Conservation (phyloP, 2,113 vertebrate species). For the Uria lomvia region DNA sequence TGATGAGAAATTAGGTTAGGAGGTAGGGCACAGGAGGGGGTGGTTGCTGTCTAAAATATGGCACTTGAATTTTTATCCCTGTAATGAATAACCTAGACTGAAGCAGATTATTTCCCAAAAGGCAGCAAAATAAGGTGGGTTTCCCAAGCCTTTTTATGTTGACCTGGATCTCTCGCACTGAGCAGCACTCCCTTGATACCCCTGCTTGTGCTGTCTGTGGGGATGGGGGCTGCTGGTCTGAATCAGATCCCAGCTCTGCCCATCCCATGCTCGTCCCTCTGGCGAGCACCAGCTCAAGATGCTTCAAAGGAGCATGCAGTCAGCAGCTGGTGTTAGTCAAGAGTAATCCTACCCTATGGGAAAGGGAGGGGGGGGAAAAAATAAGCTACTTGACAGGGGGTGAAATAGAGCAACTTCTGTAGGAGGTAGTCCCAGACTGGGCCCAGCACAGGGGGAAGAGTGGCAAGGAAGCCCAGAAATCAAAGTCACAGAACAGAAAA, state of each 20-base stretch:
- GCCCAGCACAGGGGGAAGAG: neutral
- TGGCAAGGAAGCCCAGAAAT: neutral
- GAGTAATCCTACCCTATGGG: neutral
- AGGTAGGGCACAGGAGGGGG: neutral
- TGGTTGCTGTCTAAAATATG: neutral
- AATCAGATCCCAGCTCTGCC: neutral
- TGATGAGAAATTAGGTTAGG: neutral
- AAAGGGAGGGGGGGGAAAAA: fast-evolving
- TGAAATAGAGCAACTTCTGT: neutral
- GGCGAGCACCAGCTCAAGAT: neutral
- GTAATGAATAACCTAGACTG: neutral
- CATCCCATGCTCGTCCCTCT: neutral
- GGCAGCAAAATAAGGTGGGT: neutral
- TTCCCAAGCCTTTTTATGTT: neutral
- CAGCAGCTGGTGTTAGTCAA: neutral
- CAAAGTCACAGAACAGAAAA: neutral
- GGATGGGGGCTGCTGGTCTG: neutral
- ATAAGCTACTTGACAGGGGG: neutral
- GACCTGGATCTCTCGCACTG: neutral
- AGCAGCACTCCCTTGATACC: neutral
- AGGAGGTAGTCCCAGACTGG: neutral
- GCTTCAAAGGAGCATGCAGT: neutral
- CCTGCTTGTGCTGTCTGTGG: no score
- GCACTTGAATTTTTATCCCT: neutral
- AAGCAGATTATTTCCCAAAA: neutral